A percentile compares a stretch with the other conserved stretches of the same genome.
phyloP scores from a whole-genome alignment of 2,113 vertebrate species.

The Protobothrops flavoviridis region DNA sequence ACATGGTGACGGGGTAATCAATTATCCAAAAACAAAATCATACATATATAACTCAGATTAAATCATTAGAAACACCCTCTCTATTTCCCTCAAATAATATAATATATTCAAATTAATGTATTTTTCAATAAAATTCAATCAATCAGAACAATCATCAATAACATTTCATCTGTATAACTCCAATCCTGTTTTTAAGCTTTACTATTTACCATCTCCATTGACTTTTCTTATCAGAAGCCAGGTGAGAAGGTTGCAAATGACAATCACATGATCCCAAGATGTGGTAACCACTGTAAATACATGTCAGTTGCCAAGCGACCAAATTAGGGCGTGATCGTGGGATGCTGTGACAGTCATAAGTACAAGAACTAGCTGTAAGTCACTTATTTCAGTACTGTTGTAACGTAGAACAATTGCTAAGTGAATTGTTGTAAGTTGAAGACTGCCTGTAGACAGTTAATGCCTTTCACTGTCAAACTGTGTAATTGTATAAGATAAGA shows the following conservation, averaged over 20 bases:
- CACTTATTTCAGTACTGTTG: not conserved
- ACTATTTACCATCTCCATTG: not conserved
- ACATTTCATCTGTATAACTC: too few relatives aligned
- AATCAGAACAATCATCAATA: too few relatives aligned
- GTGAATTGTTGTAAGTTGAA: not conserved
- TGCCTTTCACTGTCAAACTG: not conserved
- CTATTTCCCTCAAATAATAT: too few relatives aligned
- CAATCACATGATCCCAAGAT: not conserved
- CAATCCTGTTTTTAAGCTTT: too few relatives aligned
- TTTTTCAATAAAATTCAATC: too few relatives aligned
- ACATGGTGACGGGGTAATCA: too few relatives aligned
- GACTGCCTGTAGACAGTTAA: not conserved
- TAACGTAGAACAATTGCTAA: not conserved
- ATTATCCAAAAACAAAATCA: too few relatives aligned
- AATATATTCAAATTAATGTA: too few relatives aligned
- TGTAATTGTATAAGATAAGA: not conserved
- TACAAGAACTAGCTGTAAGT: not conserved
- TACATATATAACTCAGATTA: too few relatives aligned
- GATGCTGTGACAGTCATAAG: not conserved
- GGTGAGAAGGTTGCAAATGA: not conserved
- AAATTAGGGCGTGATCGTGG: not conserved
- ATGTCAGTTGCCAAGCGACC: not conserved
- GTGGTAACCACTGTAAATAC: not conserved
- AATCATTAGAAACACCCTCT: too few relatives aligned
- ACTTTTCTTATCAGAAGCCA: not conserved